Conservation (phyloP, 2,888 invertebrate species). For the Euplexia lucipara region DNA sequence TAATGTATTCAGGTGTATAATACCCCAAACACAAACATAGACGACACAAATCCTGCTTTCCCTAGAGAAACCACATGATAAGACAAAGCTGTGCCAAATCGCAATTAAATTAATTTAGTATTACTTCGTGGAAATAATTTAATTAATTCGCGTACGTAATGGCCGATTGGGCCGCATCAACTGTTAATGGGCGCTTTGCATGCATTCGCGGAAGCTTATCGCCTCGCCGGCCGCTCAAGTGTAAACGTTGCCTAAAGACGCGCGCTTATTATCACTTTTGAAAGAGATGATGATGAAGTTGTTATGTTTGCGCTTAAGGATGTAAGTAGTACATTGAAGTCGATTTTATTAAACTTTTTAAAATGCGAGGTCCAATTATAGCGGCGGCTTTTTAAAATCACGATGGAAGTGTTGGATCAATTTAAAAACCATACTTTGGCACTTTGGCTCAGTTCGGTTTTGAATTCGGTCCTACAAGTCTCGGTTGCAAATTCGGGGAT, state of each 20-base stretch:
- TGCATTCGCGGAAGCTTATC: conserved; percentile 67
- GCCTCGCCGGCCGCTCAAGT: conserved; percentile 36
- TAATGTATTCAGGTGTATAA: background rate
- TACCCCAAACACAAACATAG: conserved; percentile 6
- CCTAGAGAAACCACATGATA: conserved; percentile 48
- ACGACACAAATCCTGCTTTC: conserved; percentile 45
- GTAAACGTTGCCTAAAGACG: conserved; percentile 44
- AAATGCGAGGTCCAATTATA: conserved; percentile 10
- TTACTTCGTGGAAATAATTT: conserved; percentile 57
- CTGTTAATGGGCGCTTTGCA: conserved; percentile 64
- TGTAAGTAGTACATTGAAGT: background rate
- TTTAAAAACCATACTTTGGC: conserved; percentile 13
- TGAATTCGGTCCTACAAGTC: too few relatives aligned
- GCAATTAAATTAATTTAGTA: conserved; percentile 56
- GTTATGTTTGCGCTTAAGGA: background rate
- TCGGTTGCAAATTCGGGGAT: too few relatives aligned
- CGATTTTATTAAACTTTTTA: background rate
- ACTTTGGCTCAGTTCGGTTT: too few relatives aligned
- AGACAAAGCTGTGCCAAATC: conserved; percentile 54
- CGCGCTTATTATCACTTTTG: conserved; percentile 45
- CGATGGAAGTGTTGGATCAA: background rate
- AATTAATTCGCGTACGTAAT: conserved; percentile 62
- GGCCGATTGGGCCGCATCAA: conserved; percentile 57
- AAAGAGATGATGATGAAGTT: conserved; percentile 39
- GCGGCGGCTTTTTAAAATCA: background rate